phyloP scores from a whole-genome alignment of 2,888 invertebrate species.

The Imbricaverruca yamaguchii region DNA sequence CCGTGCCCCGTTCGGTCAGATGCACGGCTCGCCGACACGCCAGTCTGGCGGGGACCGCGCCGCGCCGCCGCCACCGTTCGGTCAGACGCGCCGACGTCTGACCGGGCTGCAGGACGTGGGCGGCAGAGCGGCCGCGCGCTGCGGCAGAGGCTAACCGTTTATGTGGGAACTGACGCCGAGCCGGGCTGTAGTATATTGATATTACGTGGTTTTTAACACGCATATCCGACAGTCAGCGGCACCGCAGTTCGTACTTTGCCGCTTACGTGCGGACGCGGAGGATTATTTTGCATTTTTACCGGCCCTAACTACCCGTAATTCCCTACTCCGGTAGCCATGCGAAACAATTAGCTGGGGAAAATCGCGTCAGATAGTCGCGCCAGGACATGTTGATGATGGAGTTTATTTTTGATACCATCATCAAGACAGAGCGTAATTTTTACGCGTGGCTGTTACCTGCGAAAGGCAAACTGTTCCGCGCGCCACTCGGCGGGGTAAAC shows the following conservation, averaged over 20 bases:
- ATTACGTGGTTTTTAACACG: background rate
- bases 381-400: background rate
- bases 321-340: background rate
- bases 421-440: background rate
- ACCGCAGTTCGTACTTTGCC: background rate
- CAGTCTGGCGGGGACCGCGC: background rate
- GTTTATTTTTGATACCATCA: background rate
- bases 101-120: background rate
- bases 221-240: background rate
- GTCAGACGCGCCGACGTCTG: background rate
- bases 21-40: no score
- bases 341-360: slow-evolving; percentile 2
- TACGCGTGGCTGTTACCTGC: background rate
- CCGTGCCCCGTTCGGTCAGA: no score
- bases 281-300: background rate
- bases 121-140: no score
- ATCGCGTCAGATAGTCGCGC: background rate
- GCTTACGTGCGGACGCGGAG: background rate
- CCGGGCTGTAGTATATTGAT: background rate
- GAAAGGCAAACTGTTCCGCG: background rate
- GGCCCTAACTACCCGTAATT: background rate
- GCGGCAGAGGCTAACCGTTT: background rate
- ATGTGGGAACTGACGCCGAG: background rate
- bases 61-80: background rate
- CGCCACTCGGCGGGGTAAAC: background rate